phyloP scores from a whole-genome alignment of 1,140 invertebrate genomes.

The Bombus cullumanus region DNA sequence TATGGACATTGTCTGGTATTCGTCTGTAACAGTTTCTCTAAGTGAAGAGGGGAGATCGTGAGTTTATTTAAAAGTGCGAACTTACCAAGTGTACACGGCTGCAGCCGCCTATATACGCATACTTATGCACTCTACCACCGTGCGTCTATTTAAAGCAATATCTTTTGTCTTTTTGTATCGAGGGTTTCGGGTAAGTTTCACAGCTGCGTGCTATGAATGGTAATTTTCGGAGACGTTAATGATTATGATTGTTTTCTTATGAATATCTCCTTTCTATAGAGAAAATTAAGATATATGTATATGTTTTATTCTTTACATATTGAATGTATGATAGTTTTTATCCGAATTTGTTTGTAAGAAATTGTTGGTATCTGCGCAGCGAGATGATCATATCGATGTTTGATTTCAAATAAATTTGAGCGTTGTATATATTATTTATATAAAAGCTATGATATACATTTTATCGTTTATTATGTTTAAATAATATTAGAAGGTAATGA shows the following conservation, averaged over 20 bases:
- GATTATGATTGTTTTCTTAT: background rate
- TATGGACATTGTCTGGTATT: slow-evolving; percentile 28
- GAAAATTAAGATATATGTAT: background rate
- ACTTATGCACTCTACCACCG: background rate
- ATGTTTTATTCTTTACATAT: background rate
- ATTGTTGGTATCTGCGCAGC: too few species aligned
- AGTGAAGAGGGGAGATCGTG: slow-evolving; percentile 11
- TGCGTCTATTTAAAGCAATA: slow-evolving; percentile 30
- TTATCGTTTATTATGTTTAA: background rate
- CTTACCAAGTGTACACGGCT: background rate
- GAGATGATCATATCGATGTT: too few species aligned
- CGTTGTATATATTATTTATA: background rate
- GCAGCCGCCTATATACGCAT: background rate
- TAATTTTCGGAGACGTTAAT: background rate
- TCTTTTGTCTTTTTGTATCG: background rate
- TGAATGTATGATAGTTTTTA: background rate
- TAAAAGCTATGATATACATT: too few species aligned
- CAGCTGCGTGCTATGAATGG: background rate
- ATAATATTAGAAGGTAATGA: background rate
- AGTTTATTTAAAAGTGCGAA: slow-evolving; percentile 49
- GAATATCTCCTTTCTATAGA: background rate
- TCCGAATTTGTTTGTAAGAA: background rate
- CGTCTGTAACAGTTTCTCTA: slow-evolving; percentile 29
- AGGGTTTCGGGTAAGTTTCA: background rate
- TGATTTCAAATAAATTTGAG: background rate